Evolutionary conservation across 2,888 invertebrate species (phyloP).

Genomic region (Muschampia plurimacula): DNA sequence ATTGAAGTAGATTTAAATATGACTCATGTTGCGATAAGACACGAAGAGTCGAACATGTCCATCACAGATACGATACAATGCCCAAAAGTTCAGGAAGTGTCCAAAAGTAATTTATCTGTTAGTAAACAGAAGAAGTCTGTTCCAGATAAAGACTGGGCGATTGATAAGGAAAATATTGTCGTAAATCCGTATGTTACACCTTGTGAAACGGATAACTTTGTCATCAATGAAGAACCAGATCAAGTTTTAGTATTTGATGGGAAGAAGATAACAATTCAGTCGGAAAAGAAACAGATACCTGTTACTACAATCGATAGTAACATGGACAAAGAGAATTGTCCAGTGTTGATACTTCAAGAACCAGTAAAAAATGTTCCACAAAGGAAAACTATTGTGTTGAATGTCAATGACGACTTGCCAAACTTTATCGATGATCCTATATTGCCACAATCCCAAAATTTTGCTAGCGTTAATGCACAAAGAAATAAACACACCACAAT

Average conservation of each 20-base stretch:
- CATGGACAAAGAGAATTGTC: constrained; percentile 45
- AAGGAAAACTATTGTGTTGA: constrained; percentile 66
- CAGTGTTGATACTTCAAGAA: constrained; percentile 48
- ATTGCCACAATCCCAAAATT: constrained; percentile 3
- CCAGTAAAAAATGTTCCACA: constrained; percentile 48
- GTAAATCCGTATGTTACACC: constrained; percentile 68
- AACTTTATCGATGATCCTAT: constrained; percentile 55
- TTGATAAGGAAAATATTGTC: constrained; percentile 74
- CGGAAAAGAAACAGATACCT: constrained; percentile 45
- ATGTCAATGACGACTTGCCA: constrained; percentile 68
- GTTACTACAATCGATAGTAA: neutral
- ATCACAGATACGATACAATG: constrained; percentile 70
- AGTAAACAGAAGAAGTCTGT: constrained; percentile 51
- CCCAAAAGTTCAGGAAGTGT: constrained; percentile 64
- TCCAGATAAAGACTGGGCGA: constrained; percentile 58
- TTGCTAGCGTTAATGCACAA: constrained; percentile 8
- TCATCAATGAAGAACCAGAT: constrained; percentile 61
- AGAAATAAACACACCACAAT: constrained; percentile 45
- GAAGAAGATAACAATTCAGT: constrained; percentile 65
- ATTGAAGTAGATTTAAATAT: constrained; percentile 73
- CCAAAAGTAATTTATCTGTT: constrained; percentile 50
- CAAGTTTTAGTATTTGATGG: constrained; percentile 76
- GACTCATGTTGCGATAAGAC: constrained; percentile 57
- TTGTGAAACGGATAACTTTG: constrained; percentile 63
- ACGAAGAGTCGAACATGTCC: constrained; percentile 72